Conservation (phyloP, 2,797 vertebrate genomes). For the Mormyrops attenuatus region DNA sequence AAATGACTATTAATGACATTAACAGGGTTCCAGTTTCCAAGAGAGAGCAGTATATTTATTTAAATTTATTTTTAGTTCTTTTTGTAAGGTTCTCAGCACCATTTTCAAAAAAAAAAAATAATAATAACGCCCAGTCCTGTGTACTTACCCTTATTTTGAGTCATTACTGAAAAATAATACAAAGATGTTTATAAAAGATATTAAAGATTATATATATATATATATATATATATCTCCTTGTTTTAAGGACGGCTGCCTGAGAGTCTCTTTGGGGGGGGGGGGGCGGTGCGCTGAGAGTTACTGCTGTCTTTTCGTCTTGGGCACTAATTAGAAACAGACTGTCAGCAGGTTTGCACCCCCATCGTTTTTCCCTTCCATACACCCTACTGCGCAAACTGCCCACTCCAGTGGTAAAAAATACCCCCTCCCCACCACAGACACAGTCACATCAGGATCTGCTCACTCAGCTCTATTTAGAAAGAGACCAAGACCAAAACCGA, state of each 20-base stretch:
- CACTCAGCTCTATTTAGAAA: neutral
- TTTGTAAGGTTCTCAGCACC: slow-evolving; percentile 54
- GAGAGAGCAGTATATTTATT: slow-evolving; percentile 40
- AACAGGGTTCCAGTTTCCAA: slow-evolving; percentile 65
- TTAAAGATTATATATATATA: slow-evolving; percentile 58
- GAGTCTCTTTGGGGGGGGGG: slow-evolving; percentile 42
- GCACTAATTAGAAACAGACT: slow-evolving; percentile 41
- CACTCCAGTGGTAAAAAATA: neutral
- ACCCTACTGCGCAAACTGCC: slow-evolving; percentile 9
- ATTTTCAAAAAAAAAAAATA: slow-evolving; percentile 50
- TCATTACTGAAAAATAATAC: slow-evolving; percentile 66
- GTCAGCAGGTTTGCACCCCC: slow-evolving; percentile 39
- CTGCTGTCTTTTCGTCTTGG: slow-evolving; percentile 25
- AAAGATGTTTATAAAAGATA: slow-evolving; percentile 88
- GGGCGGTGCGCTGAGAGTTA: neutral
- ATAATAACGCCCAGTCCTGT: slow-evolving; percentile 50
- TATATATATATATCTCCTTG: slow-evolving; percentile 76
- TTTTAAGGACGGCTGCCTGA: slow-evolving; percentile 62
- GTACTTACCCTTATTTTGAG: slow-evolving; percentile 39
- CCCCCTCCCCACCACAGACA: neutral
- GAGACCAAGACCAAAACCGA: neutral
- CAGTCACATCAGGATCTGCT: neutral
- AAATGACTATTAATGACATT: slow-evolving; percentile 56
- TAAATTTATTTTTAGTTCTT: slow-evolving; percentile 35
- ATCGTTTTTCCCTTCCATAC: slow-evolving; percentile 31